These are phyloP conservation scores for Limnephilus rhombicus DNA, from an alignment of 2,888 invertebrate species.

Conservation along the genomic window DNA sequence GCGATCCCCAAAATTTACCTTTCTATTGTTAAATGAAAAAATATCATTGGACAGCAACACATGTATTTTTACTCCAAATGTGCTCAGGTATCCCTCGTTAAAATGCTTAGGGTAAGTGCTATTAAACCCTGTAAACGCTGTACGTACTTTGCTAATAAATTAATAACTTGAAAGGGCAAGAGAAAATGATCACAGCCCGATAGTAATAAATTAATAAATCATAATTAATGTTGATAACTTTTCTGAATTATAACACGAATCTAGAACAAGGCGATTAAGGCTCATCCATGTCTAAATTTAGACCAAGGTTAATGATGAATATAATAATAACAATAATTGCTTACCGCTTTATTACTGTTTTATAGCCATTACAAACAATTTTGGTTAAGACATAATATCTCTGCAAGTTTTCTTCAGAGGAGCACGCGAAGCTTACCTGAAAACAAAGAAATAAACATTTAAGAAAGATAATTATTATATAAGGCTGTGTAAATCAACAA, in stretches of 20 bases:
- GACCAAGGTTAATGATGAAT: neutral
- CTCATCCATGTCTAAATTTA: neutral
- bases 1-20: too few relatives aligned
- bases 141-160: neutral
- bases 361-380: neutral
- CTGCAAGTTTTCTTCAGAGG: neutral
- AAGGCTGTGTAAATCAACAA: neutral
- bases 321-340: neutral
- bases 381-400: neutral
- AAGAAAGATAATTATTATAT: neutral
- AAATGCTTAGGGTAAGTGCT: too few relatives aligned
- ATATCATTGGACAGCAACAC: too few relatives aligned
- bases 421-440: constrained; percentile 18
- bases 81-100: too few relatives aligned
- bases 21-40: too few relatives aligned
- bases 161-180: neutral
- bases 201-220: neutral
- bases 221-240: neutral
- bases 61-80: too few relatives aligned
- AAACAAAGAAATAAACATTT: neutral
- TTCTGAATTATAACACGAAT: neutral
- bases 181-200: neutral
- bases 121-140: too few relatives aligned
- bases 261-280: neutral
- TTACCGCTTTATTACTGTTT: neutral